Percentiles rank a stretch among this genome's conserved stretches.
phyloP scores from a whole-genome alignment of 2,888 invertebrate species.

The Rhagium mordax region DNA sequence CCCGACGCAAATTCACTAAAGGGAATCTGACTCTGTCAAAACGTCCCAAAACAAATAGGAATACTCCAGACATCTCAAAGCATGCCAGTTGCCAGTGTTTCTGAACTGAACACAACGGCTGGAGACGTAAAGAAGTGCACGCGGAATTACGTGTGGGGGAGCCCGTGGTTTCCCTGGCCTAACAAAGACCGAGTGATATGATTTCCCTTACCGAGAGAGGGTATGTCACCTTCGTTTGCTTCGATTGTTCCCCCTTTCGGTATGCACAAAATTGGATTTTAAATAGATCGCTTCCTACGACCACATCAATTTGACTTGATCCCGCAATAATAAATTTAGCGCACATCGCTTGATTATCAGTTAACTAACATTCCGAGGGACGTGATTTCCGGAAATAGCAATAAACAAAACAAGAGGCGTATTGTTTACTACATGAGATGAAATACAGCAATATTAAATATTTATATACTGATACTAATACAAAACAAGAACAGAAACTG shows the following conservation, averaged over 20 bases:
- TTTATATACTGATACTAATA: no score
- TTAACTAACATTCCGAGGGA: not conserved
- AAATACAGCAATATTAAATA: no score
- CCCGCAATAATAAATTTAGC: conserved; percentile 35
- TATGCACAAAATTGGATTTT: conserved; percentile 65
- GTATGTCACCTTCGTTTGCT: conserved; percentile 68
- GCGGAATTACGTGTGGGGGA: conserved; percentile 38
- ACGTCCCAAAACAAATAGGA: conserved; percentile 10
- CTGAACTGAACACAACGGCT: not conserved
- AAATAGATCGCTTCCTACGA: conserved; percentile 61
- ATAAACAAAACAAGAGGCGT: no score
- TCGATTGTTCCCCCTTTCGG: conserved; percentile 66
- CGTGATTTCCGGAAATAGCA: not conserved
- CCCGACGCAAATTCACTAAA: not conserved
- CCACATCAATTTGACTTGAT: conserved; percentile 50
- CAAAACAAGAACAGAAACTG: no score
- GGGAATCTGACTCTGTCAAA: conserved; percentile 10
- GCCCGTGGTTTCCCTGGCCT: conserved; percentile 52
- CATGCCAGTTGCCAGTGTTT: conserved; percentile 3
- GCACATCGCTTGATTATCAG: conserved; percentile 14
- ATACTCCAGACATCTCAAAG: conserved; percentile 11
- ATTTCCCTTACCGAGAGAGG: conserved; percentile 52
- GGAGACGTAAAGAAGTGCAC: conserved; percentile 8
- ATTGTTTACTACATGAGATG: no score
- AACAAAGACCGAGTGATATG: conserved; percentile 50